These are phyloP conservation scores for Rhabdophis nuchalis DNA, from an alignment of 2,797 vertebrate species.

Conservation along the genomic window DNA sequence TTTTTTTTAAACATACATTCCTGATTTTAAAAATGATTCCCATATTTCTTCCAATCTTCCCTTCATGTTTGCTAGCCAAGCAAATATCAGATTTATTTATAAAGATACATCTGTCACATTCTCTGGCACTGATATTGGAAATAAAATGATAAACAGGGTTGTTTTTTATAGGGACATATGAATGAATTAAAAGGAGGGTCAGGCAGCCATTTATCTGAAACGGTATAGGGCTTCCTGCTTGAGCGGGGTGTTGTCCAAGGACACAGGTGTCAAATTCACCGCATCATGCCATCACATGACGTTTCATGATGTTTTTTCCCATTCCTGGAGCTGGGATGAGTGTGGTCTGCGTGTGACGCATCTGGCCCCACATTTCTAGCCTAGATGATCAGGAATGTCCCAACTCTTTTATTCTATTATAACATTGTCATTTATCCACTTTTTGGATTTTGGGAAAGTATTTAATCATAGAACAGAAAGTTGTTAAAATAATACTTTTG, in stretches of 20 bases:
- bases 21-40: constrained; percentile 26
- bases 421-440: constrained; percentile 2
- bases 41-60: not conserved
- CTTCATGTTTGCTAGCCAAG: not conserved
- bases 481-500: constrained; percentile 31
- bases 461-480: constrained; percentile 23
- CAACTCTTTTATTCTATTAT: not conserved
- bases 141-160: not conserved
- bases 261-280: not conserved
- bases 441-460: constrained; percentile 30
- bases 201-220: not conserved
- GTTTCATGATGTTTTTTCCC: rapidly evolving
- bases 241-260: not conserved
- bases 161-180: not conserved
- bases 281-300: not conserved
- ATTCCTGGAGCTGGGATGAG: not conserved
- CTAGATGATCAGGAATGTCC: not conserved
- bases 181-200: constrained; percentile 3
- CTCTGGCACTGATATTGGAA: not conserved
- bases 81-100: not conserved
- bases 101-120: not conserved
- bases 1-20: constrained; percentile 47
- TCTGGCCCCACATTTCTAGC: not conserved
- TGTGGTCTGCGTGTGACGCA: not conserved
- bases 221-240: not conserved